Evolutionary conservation across 1,140 invertebrate genomes (phyloP), one percentile per base, ranked within the genome.

Genomic region (Diorhabda sublineata): DNA sequence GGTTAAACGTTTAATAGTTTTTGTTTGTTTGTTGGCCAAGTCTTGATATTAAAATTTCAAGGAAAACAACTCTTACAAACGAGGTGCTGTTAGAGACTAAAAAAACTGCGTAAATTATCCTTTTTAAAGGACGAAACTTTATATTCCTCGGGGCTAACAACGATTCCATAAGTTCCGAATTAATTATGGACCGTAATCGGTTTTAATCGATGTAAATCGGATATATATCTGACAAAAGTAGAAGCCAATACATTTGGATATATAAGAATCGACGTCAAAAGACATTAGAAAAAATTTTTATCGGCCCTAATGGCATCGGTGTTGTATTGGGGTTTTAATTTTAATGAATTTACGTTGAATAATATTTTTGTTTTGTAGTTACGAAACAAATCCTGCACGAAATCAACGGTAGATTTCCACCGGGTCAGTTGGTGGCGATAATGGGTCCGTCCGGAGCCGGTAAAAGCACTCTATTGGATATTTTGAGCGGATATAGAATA

Each of bases 391-490:
- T 95, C 73, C 83, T 96, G 41, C 91, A 95, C 75, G 84, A 87
- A 45, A 86, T 95, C 0, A 87, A 88, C 77, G 93, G 93, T 6
- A 84, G 88, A 67, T 87, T 95, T 61, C 88, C 88, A 3, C 87
- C 91, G 2, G 89, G 90, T 58, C 89, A 95, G 75, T 82, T 96
- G 70, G 91, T 94, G 61, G 94, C 93, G 9, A 93, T 91, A 63
- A 92, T 94, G 91, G 92, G 94, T 5, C 93, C 93, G 0, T 94
- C 92, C 0, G 94, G 94, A 7, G 92, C 93, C 41, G 94, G 93
- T 9, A 96, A 96, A 81, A 92, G 91, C 9, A 92, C 92, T 0
- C 81, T 92, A 26, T 84, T 93, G 69, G 90, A 93, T 74, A 88
- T 92, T 69, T 80, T 92, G 47, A 87, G 91, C 4, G 91, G 91